Percentiles rank a stretch among this genome's conserved stretches.
Conservation (phyloP, 1,140 invertebrate species). For the Vanessa tameamea region DNA sequence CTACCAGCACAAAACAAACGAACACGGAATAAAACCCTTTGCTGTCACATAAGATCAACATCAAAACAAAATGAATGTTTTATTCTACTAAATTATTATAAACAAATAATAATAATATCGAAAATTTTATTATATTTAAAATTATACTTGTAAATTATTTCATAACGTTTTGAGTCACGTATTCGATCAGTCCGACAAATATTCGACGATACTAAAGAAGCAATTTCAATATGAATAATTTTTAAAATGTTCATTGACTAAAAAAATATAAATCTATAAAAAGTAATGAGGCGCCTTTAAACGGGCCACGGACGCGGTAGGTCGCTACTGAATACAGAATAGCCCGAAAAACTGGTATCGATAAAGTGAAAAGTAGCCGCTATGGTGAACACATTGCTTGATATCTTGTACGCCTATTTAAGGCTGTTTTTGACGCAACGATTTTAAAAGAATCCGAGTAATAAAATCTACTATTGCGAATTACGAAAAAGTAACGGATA, state of each 20-base stretch:
- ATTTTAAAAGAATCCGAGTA: conserved; percentile 16
- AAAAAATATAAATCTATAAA: conserved; percentile 44
- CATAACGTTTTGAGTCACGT: background rate
- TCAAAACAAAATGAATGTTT: conserved; percentile 39
- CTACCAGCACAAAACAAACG: conserved; percentile 42
- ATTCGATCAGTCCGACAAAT: background rate
- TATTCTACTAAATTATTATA: conserved; percentile 6
- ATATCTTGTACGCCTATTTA: conserved; percentile 13
- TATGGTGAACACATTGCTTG: conserved; percentile 8
- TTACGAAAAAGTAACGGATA: conserved; percentile 21
- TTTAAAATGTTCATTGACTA: conserved; percentile 41
- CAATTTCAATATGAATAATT: conserved; percentile 49
- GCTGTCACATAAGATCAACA: conserved; percentile 48
- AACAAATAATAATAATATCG: background rate
- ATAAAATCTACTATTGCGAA: conserved; percentile 29
- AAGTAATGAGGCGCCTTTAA: conserved; percentile 51
- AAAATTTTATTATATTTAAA: background rate
- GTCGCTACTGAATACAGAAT: conserved; percentile 37
- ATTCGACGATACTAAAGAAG: conserved; percentile 44
- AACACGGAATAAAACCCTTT: conserved; percentile 50
- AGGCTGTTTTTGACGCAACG: conserved; percentile 5
- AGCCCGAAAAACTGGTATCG: conserved; percentile 30
- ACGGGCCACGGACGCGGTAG: conserved; percentile 33
- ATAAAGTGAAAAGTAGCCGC: conserved; percentile 21
- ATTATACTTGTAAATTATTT: background rate